Evolutionary conservation across 2,113 vertebrate genomes (phyloP), one percentile per base, ranked within the genome.

Genomic region (Caracal caracal): DNA sequence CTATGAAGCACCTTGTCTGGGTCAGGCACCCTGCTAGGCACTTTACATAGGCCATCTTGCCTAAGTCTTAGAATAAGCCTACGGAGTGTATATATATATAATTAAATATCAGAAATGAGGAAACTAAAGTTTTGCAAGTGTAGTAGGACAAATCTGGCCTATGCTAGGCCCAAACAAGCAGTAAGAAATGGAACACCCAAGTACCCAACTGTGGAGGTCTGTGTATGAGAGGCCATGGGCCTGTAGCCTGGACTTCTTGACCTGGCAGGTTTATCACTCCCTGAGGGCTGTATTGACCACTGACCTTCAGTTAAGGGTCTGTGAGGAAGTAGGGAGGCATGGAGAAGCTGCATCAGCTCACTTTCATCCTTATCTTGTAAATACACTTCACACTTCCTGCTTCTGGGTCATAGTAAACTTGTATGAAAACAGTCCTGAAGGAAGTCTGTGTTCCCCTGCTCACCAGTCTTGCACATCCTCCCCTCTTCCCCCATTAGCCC

Each of bases 61-160:
- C 70, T 30, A 43, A 65, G 84, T 51, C 49, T 92, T 61, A 92
- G 43, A 91, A n/a, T 30, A 97, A 71, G 51, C 66, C n/a, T 43
- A 37, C 43, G n/a, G 76, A 81, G 63, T 63, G 68, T 56, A 2
- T 63, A 73, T 56, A 2, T 49, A 35, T 56, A 19, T 53, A 59
- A 65, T 71, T 70, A 85, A 88, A 37, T 81, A 76, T 43, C 63
- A 37, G 17, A 63, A 17, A 17, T 43, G 33, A 83, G n/a, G 80
- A 82, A 89, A 33, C 24, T 11, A 10, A 82, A 83, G 26, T 28
- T 75, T 37, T 75, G 33, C 43, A 51, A 30, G 40, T 59, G 1
- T 19, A 68, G 76, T 7, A 24, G 43, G 83, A 22, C 28, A 37
- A 33, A 19, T 17, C 22, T 75, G 51, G 51, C 16, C 28, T 22